These are phyloP conservation scores for Gari tellinella DNA, from an alignment of 2,888 invertebrate species.

Conservation along the genomic window DNA sequence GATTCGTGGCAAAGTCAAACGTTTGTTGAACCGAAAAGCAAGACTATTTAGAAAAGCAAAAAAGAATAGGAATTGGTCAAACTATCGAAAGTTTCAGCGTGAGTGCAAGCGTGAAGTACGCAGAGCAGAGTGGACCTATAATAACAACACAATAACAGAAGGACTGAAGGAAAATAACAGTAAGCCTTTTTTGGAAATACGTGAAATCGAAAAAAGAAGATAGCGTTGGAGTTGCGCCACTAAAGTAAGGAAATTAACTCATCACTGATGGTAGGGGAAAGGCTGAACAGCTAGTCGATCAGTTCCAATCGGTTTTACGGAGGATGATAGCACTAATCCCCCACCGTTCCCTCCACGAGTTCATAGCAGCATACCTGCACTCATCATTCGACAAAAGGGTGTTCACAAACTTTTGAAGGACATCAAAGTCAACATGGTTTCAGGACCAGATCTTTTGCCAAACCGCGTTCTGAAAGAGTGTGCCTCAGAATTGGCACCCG, in stretches of 20 bases:
- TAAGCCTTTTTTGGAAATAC: too few species aligned
- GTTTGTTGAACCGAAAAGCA: too few species aligned
- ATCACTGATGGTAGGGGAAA: constrained; percentile 42
- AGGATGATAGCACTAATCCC: constrained; percentile 4
- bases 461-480: constrained; percentile 47
- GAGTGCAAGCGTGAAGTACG: too few species aligned
- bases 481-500: constrained; percentile 41
- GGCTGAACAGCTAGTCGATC: constrained; percentile 30
- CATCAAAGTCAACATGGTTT: constrained; percentile 34
- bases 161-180: too few species aligned
- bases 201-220: constrained; percentile 20
- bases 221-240: constrained; percentile 33
- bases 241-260: constrained; percentile 18
- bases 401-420: constrained; percentile 43
- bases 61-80: too few species aligned
- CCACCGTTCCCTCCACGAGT: constrained; percentile 10
- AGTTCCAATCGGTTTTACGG: constrained; percentile 46
- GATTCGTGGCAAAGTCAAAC: too few species aligned
- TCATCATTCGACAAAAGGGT: constrained; percentile 30
- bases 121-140: too few species aligned
- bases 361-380: constrained; percentile 6
- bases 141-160: too few species aligned
- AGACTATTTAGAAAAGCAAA: too few species aligned
- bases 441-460: constrained; percentile 5
- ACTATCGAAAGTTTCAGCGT: too few species aligned